Base-by-base conservation (phyloP, 2,888 invertebrate genomes). In the Leptopterna dolabrata region DNA sequence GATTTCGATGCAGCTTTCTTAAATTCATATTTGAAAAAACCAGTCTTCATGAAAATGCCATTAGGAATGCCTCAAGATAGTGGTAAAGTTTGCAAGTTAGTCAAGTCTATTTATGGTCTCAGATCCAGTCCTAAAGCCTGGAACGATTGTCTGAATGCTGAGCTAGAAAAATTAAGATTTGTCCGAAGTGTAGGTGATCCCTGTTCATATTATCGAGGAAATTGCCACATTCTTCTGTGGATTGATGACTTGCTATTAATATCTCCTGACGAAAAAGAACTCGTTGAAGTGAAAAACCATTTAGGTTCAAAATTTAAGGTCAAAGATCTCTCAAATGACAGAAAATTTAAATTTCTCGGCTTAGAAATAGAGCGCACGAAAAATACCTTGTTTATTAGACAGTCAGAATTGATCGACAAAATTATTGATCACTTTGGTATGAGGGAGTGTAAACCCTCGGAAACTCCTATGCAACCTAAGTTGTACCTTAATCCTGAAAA, bases 61-160 rank as follows among this genome's bases (percentile, higher is more conserved):
- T 13, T 9, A 6, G 71, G 84, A 13, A 4, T 71, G 43, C 30
- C n/a, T 41, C 27, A 27, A 41, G 43, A 41, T 4, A 43, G 19
- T 41, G 36, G 36, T 24, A 55, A 70, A 36, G 70, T 82, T 16
- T 82, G 82, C 30, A n/a, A 16, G 41, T 41, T 63, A 9, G 29
- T 29, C 30, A 78, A 85, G 43, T n/a, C 70, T 16, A 14, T 85
- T 1, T 87, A 82, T 63, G 63, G 36, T 41, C 63, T 55, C 30
- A 82, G 19, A n/a, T 0, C 11, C 3, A 16, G 16, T 7, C 55
- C 55, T 16, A 55, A 55, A 55, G 16, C 7, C 19, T 55, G 55
- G 55, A 55, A 55, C 19, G 41, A 41, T 19, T 43, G 16, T n/a
- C 7, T 87, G 11, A 70, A 55, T 55, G 13, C 47, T 14, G 47